These are phyloP conservation scores for Lates calcarifer DNA, from an alignment of 2,113 vertebrate genomes.

Conservation along the genomic window DNA sequence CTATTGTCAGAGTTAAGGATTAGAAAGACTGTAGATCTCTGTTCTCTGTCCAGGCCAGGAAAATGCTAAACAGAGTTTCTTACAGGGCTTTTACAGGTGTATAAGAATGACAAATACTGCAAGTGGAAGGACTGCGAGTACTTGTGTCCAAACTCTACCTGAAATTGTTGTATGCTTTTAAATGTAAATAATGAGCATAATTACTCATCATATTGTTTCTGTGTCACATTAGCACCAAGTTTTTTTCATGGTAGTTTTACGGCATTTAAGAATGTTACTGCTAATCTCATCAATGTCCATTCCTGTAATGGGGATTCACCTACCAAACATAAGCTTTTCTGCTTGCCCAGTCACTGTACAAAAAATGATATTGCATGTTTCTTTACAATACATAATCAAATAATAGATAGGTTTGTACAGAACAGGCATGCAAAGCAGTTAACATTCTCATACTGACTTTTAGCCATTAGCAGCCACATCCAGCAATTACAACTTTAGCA, in stretches of 20 bases:
- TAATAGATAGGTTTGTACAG: too few relatives aligned
- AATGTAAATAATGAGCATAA: neutral
- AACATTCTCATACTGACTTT: too few relatives aligned
- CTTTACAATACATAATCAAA: neutral
- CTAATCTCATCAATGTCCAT: constrained; percentile 1
- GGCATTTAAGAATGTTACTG: neutral
- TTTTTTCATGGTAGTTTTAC: neutral
- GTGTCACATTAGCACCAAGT: neutral
- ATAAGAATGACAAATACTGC: neutral
- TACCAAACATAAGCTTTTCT: neutral
- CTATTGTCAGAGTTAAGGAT: too few relatives aligned
- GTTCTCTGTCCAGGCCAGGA: neutral
- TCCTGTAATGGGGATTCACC: neutral
- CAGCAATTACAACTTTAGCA: too few relatives aligned
- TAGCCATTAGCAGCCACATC: too few relatives aligned
- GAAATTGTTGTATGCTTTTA: neutral
- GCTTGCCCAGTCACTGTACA: neutral
- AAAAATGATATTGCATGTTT: neutral
- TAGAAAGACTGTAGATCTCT: too few relatives aligned
- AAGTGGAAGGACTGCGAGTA: neutral
- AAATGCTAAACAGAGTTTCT: neutral
- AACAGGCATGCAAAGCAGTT: too few relatives aligned
- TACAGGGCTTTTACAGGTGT: neutral
- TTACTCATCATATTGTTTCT: neutral
- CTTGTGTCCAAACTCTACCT: neutral